Conservation (phyloP, 2,113 vertebrate genomes). For the Colius striatus region DNA sequence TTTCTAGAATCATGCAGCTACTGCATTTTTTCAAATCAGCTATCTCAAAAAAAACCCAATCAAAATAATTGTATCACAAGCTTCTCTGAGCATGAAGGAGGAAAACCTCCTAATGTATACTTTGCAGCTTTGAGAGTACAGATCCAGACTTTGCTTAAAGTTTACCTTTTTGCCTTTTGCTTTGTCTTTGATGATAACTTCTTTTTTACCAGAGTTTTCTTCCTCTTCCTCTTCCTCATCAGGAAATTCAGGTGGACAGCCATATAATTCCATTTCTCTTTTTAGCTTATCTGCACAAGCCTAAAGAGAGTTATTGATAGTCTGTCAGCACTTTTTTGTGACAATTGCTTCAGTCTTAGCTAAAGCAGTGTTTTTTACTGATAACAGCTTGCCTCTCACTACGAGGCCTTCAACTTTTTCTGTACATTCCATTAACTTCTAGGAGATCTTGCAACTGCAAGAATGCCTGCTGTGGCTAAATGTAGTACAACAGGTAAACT, state of each 20-base stretch:
- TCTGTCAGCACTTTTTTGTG: background rate
- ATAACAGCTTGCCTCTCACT: background rate
- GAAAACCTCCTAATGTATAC: background rate
- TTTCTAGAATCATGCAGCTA: background rate
- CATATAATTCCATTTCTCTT: conserved; percentile 94
- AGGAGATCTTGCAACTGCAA: background rate
- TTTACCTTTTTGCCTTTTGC: conserved; percentile 94
- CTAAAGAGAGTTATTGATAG: conserved; percentile 65
- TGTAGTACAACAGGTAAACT: background rate
- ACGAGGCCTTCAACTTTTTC: background rate
- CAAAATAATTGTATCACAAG: background rate
- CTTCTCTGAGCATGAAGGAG: background rate
- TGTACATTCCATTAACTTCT: background rate
- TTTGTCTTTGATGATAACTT: conserved; percentile 93
- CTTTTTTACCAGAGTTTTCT: conserved; percentile 73
- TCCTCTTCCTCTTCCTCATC: conserved; percentile 93
- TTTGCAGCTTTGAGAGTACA: background rate
- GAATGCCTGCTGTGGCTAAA: no score
- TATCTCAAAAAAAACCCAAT: background rate
- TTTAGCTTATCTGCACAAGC: conserved; percentile 98
- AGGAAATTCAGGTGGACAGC: conserved; percentile 93
- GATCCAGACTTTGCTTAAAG: background rate
- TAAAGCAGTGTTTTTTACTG: background rate
- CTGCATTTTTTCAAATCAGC: background rate
- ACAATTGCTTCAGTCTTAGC: background rate